Evolutionary conservation across 2,797 vertebrate species (phyloP).

Genomic region (Danio kyathit): DNA sequence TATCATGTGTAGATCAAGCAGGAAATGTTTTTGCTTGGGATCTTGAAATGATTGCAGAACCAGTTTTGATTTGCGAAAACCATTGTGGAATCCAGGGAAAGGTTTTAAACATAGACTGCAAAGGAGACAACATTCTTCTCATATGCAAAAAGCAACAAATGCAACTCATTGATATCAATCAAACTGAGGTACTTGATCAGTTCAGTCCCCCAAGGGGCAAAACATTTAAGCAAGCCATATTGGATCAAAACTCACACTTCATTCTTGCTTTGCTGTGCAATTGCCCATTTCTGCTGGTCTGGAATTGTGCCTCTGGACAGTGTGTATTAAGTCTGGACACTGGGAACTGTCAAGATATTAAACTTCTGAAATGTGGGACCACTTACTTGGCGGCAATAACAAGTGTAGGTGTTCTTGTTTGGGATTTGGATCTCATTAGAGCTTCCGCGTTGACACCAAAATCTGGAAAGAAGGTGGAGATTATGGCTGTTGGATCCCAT

Average conservation of each 20-base stretch:
- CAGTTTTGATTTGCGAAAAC: conserved; percentile 68
- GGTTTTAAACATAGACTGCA: conserved; percentile 72
- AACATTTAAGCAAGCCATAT: conserved; percentile 73
- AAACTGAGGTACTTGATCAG: conserved; percentile 71
- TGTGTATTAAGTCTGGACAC: conserved; percentile 78
- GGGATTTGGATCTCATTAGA: conserved; percentile 77
- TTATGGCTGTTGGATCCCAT: conserved; percentile 66
- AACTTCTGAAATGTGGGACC: conserved; percentile 69
- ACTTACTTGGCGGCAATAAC: conserved; percentile 69
- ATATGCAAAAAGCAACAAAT: conserved; percentile 75
- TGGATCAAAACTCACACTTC: conserved; percentile 71
- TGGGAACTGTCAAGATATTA: conserved; percentile 48
- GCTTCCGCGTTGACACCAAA: conserved; percentile 69
- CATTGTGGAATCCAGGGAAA: conserved; percentile 36
- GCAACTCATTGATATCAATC: conserved; percentile 73
- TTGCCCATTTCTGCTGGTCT: conserved; percentile 74
- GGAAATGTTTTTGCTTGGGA: conserved; percentile 78
- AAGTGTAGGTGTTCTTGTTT: conserved; percentile 69
- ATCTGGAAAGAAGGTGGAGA: conserved; percentile 69
- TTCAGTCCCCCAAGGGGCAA: conserved; percentile 73
- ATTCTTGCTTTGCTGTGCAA: conserved; percentile 77
- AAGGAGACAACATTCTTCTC: conserved; percentile 65
- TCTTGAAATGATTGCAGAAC: conserved; percentile 58
- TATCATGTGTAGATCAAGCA: conserved; percentile 74
- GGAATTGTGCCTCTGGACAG: conserved; percentile 76